A percentile compares a stretch with the other conserved stretches of the same genome.
Conservation (phyloP, 2,888 invertebrate species). For the Myopa tessellatipennis region DNA sequence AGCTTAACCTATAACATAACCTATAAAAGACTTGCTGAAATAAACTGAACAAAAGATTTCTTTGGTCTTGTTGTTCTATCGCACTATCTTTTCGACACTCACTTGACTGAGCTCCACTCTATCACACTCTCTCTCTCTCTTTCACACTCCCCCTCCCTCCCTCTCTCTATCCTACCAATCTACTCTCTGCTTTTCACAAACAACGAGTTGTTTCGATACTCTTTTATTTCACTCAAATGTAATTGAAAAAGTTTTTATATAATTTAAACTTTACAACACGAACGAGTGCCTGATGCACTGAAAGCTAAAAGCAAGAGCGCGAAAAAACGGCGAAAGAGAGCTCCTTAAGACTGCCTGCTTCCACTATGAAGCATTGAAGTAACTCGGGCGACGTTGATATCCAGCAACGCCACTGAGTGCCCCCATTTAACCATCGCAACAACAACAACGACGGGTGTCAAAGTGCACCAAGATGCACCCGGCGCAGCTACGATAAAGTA, state of each 20-base stretch:
- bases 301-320: not conserved
- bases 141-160: not conserved
- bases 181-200: not conserved
- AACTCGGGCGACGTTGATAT: not conserved
- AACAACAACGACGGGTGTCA: not conserved
- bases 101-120: not conserved
- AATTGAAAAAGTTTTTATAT: constrained; percentile 54
- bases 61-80: no score
- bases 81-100: no score
- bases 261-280: constrained; percentile 49
- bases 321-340: no score
- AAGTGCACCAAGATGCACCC: not conserved
- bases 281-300: not conserved
- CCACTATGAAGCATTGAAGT: not conserved
- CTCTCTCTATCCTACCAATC: not conserved
- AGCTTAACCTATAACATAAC: no score
- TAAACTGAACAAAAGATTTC: no score
- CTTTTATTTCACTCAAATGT: constrained; percentile 43
- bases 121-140: not conserved
- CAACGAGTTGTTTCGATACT: not conserved
- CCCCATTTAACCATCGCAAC: no score
- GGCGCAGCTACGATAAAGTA: not conserved
- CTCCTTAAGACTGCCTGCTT: no score
- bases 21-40: no score
- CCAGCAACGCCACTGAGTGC: not conserved